Evolutionary conservation across 2,888 invertebrate genomes (phyloP).

Genomic region (Falcaria lacertinaria): DNA sequence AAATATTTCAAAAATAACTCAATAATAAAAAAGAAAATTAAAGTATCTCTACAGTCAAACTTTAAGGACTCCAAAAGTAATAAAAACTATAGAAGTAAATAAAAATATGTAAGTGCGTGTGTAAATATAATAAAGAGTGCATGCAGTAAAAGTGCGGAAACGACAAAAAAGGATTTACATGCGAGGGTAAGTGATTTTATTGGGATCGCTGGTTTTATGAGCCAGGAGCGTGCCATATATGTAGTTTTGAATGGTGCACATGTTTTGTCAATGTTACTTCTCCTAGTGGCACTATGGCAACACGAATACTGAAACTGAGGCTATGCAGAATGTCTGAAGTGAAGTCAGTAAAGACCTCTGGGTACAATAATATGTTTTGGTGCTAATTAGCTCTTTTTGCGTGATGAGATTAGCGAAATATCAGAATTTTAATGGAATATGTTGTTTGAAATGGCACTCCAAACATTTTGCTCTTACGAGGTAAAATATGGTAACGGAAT

Average conservation of each 20-base stretch:
- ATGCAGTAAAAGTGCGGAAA: background rate
- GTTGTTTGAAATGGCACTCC: no score
- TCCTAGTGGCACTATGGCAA: background rate
- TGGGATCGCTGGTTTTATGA: conserved; percentile 1
- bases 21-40: no score
- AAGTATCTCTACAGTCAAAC: no score
- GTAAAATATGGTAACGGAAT: background rate
- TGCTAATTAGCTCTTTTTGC: no score
- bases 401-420: no score
- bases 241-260: background rate
- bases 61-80: no score
- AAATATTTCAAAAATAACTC: no score
- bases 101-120: conserved; percentile 28
- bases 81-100: no score
- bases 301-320: background rate
- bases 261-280: background rate
- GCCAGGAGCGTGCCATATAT: background rate
- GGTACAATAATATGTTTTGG: no score
- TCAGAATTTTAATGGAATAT: no score
- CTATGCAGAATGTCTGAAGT: no score
- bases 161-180: conserved; percentile 2
- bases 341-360: no score
- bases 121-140: conserved; percentile 23
- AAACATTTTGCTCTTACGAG: background rate
- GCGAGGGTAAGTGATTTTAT: conserved; percentile 4